Evolutionary conservation across 2,888 invertebrate genomes (phyloP).

Genomic region (Meghimatium bilineatum): DNA sequence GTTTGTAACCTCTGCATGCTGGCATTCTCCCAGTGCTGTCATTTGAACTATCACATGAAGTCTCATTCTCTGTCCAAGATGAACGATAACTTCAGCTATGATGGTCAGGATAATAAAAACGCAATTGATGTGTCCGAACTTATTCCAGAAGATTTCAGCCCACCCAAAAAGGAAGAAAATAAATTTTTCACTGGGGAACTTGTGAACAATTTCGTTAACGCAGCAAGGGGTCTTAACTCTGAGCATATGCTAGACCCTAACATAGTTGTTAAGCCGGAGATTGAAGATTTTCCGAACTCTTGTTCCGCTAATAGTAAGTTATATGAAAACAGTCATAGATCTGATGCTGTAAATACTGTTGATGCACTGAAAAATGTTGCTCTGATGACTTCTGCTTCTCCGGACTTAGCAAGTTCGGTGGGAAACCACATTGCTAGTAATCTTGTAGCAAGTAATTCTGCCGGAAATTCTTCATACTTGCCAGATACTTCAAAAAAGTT

Average conservation of each 20-base stretch:
- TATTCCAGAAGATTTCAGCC: conserved; percentile 44
- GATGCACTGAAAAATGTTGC: too few species aligned
- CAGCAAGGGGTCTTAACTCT: neutral
- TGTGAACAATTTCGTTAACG: neutral
- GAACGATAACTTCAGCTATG: conserved; percentile 27
- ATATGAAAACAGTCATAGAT: neutral
- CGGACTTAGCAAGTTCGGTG: neutral
- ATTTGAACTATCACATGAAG: conserved; percentile 50
- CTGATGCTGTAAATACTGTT: conserved; percentile 23
- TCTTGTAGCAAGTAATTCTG: neutral
- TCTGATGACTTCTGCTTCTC: neutral
- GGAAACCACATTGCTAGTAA: neutral
- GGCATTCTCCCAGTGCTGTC: conserved; percentile 49
- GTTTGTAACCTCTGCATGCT: conserved; percentile 50
- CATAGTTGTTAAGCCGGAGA: conserved; percentile 44
- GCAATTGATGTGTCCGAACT: conserved; percentile 40
- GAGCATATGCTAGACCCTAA: conserved; percentile 25
- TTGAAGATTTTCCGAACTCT: conserved; percentile 32
- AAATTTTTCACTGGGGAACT: neutral
- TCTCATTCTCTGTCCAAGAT: conserved; percentile 41
- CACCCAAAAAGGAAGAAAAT: conserved; percentile 31
- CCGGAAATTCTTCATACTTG: conserved; percentile 11
- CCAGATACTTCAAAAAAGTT: neutral
- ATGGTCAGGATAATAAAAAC: conserved; percentile 12
- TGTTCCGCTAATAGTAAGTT: neutral